phyloP scores from a whole-genome alignment of 2,113 vertebrate species.

The Pedionomus torquatus region DNA sequence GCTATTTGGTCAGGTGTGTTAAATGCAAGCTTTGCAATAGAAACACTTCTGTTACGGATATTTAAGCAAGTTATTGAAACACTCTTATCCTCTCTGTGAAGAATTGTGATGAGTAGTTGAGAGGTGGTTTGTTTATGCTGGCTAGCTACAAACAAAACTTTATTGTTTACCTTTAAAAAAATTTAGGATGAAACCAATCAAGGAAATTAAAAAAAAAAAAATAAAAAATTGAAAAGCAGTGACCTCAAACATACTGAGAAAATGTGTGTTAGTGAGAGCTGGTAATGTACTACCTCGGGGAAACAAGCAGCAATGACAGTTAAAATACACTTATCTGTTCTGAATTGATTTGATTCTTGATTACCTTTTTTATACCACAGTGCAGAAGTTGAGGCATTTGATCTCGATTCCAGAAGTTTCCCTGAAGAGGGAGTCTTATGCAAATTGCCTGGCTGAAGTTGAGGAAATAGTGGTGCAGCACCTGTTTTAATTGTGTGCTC shows the following conservation, averaged over 20 bases:
- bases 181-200: not conserved
- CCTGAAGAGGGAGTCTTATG: not conserved
- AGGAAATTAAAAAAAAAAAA: not conserved
- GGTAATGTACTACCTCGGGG: not conserved
- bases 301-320: not conserved
- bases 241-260: not conserved
- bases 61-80: slow-evolving; percentile 46
- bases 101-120: not conserved
- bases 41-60: not conserved
- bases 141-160: not conserved
- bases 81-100: slow-evolving; percentile 3
- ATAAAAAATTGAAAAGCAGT: not conserved
- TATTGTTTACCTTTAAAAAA: not conserved
- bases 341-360: not conserved
- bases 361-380: not conserved
- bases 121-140: not conserved
- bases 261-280: accelerated
- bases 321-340: not conserved
- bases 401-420: not conserved
- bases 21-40: not conserved
- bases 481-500: not conserved
- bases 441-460: not conserved
- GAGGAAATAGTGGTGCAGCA: accelerated
- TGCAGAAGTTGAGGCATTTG: not conserved
- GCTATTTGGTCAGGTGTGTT: not conserved